Base-by-base conservation (phyloP, 2,113 vertebrate species). In the Poicephalus meyeri region DNA sequence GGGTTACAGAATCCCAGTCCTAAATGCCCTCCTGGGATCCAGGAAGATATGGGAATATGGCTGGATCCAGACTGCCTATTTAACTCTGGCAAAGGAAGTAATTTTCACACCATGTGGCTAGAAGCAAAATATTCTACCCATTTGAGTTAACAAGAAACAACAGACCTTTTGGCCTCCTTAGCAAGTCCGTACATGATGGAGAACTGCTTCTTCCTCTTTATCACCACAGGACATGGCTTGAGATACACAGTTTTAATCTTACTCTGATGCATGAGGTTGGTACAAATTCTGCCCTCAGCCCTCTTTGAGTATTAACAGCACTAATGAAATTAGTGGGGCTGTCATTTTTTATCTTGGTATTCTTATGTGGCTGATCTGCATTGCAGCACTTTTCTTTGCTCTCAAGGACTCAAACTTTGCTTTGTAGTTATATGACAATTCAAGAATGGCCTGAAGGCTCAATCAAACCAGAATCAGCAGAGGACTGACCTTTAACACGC, bases 271-370 rank as follows among this genome's bases (percentile, higher is more conserved):
- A 65, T 63, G 37, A 74, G 17, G 35, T 55, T 95, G 70, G 47
- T 91, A 74, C 58, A 69, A 76, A 68, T 93, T 94, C 92, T 93
- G 80, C 73, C 86, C 46, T 92, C 46, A 96, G 63, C 49, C 19
- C 44, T 90, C 31, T 93, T 79, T 0, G 3, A 79, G 65, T 94
- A 84, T 88, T 96, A 78, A n/a, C 47, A 91, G 46, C 76, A 74
- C 65, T 92, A 88, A 95, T 84, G 86, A 94, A 94, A 94, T 92
- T 95, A 93, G 69, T 79, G 65, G 31, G 69, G 61, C 56, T 91
- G 83, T 93, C 70, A 94, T 91, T 95, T 95, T 95, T 96, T 83
- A 86, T 88, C 80, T 81, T 86, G 35, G 31, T 92, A 46, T 92
- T 94, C 90, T 86, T 83, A 39, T 33, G 69, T 49, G 86, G 52